These are phyloP conservation scores for Galerucella nymphaeae DNA, from an alignment of 2,888 invertebrate genomes.

Conservation along the genomic window DNA sequence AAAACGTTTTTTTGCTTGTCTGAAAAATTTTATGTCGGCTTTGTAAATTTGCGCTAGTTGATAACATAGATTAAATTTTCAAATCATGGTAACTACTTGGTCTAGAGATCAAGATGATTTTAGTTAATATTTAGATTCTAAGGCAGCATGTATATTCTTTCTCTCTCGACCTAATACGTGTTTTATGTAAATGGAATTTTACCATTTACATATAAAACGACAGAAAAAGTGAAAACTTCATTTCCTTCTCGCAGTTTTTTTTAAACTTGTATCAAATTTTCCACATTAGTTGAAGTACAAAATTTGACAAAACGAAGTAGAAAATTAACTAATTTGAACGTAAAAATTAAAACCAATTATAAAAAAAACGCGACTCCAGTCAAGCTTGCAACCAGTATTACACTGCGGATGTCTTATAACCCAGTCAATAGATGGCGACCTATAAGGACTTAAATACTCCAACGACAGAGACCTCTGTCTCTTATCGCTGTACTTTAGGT, in stretches of 20 bases:
- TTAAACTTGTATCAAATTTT: neutral
- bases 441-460: too few relatives aligned
- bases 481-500: too few relatives aligned
- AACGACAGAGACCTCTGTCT: too few relatives aligned
- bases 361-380: too few relatives aligned
- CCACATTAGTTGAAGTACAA: neutral
- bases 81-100: neutral
- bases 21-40: neutral
- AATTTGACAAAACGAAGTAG: neutral
- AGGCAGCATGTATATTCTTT: neutral
- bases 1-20: neutral
- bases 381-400: too few relatives aligned
- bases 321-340: neutral
- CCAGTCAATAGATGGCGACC: too few relatives aligned
- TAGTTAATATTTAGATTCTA: neutral
- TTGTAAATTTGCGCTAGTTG: neutral
- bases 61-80: neutral
- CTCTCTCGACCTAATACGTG: neutral
- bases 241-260: neutral
- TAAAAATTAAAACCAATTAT: too few relatives aligned
- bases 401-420: too few relatives aligned
- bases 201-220: neutral
- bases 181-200: neutral
- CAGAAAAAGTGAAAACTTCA: neutral
- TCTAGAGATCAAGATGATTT: neutral